These are phyloP conservation scores for Promerops cafer DNA, from an alignment of 2,113 vertebrate genomes.

Conservation along the genomic window DNA sequence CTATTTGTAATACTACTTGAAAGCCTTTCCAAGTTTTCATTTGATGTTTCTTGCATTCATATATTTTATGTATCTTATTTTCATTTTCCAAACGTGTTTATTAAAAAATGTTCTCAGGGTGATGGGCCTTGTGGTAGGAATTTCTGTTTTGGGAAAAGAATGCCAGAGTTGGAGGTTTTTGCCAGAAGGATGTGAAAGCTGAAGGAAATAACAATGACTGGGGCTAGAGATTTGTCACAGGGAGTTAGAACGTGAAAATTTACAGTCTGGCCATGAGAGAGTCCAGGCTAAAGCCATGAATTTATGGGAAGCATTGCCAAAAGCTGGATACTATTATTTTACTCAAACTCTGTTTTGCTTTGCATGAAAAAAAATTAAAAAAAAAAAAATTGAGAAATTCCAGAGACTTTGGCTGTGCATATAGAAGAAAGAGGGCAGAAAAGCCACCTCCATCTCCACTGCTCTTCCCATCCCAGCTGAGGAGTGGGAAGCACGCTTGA, in stretches of 20 bases:
- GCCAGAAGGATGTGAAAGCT: slow-evolving; percentile 54
- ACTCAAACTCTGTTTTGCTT: slow-evolving; percentile 33
- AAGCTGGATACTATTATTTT: slow-evolving; percentile 54
- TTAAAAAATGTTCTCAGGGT: slow-evolving; percentile 10
- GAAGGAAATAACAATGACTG: slow-evolving; percentile 56
- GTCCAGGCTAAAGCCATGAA: slow-evolving; percentile 54
- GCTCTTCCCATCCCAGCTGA: background rate
- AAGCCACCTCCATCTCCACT: background rate
- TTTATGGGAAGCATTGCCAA: slow-evolving; percentile 45
- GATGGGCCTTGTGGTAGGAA: slow-evolving; percentile 6
- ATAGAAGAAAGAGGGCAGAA: slow-evolving; percentile 7
- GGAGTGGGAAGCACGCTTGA: background rate
- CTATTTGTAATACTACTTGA: slow-evolving; percentile 56
- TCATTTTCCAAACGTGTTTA: slow-evolving; percentile 32
- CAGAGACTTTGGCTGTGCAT: background rate
- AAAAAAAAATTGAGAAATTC: background rate
- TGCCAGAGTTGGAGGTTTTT: slow-evolving; percentile 24
- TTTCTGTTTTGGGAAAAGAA: slow-evolving; percentile 34
- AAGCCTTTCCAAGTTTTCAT: slow-evolving; percentile 25
- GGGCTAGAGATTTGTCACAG: slow-evolving; percentile 45
- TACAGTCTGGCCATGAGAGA: slow-evolving; percentile 47
- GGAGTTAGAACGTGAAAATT: slow-evolving; percentile 38
- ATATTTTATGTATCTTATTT: slow-evolving; percentile 26
- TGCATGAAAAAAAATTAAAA: background rate
- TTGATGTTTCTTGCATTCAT: background rate